Base-by-base conservation (phyloP, 2,797 vertebrate species). In the Prunella strophiata region DNA sequence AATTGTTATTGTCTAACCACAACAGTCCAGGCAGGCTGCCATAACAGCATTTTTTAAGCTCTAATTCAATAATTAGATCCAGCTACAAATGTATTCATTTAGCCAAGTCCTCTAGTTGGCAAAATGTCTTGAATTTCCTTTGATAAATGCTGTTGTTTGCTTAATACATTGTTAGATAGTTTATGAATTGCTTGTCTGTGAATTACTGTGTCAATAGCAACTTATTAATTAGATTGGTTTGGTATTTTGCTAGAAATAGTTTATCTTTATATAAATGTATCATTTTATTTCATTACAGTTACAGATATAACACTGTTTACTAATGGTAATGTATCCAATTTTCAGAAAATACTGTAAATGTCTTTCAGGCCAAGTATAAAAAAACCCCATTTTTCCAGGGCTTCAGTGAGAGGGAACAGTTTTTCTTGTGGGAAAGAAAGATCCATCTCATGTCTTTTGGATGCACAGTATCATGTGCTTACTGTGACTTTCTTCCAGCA, bases 31-130 rank as follows among this genome's bases (percentile, higher is more conserved):
- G 95, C 92, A 89, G 68, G 26, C 78, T 92, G 93, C 93, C 92
- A 94, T 80, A 72, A 74, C 42, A 87, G n/a, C 71, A 83, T 91
- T 92, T 95, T 36, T 80, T 16, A 92, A 89, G 50, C 50, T 76
- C 57, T 91, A 88, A 94, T 94, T 92, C 52, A 96, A 91, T 92
- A 95, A 95, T 95, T 92, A 91, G 78, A 85, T 81, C 89, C 92
- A 93, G 81, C 61, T 93, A 92, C 27, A 71, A 79, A 94, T 57
- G 38, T 85, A 83, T 85, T 65, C 8, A 16, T 85, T 93, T 91
- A 94, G 68, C 78, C 91, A 96, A 96, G 78, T 74, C 61, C 75
- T 89, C 68, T 68, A 61, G 38, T 40, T 96, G 86, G 91, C 86
- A 96, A 55, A 92, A 77, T 43, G 42, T 83, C 71, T 94, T 76